Conservation (phyloP, 2,113 vertebrate species). For the Falcunculus frontatus region DNA sequence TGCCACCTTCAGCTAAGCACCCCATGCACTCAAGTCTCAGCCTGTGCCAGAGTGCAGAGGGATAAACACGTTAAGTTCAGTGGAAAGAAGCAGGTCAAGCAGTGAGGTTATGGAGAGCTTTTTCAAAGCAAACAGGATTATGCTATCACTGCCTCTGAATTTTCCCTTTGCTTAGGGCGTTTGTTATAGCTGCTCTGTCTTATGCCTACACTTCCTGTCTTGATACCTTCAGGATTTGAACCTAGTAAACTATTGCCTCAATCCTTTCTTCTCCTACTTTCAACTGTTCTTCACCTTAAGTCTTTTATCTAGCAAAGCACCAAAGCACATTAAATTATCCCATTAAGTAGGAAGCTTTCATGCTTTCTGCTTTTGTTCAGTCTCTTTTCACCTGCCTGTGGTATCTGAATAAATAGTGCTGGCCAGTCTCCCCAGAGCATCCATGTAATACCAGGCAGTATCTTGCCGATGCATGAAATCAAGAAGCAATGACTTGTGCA, state of each 20-base stretch:
- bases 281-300: background rate
- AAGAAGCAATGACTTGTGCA: background rate
- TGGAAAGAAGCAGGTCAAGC: background rate
- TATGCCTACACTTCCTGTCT: background rate
- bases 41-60: background rate
- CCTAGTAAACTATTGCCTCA: background rate
- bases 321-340: background rate
- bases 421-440: background rate
- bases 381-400: background rate
- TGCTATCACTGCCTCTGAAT: background rate
- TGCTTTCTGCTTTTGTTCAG: background rate
- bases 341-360: background rate
- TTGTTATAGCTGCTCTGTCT: background rate
- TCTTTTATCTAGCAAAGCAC: background rate
- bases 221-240: background rate
- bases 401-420: background rate
- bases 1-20: background rate
- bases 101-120: background rate
- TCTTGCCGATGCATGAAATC: background rate
- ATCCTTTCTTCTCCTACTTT: background rate
- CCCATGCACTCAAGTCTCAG: fast-evolving
- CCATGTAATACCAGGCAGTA: background rate
- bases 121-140: background rate
- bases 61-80: background rate
- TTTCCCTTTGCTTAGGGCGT: background rate